A percentile compares a stretch with the other conserved stretches of the same genome.
These are phyloP conservation scores for Apostichopus californicus DNA, from an alignment of 35 echinoderm and acorn worm species.

Conservation along the genomic window DNA sequence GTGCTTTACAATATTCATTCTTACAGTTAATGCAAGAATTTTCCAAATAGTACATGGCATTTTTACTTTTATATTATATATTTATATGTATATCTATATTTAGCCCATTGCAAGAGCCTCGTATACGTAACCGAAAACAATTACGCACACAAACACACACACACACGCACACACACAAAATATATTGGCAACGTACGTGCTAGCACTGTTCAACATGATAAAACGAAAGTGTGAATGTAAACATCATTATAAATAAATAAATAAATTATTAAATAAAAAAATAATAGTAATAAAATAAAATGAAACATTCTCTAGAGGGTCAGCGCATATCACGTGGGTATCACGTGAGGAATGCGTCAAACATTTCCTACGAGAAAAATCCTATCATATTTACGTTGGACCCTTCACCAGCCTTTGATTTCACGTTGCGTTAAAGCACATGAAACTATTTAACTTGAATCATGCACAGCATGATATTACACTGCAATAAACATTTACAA, in stretches of 20 bases:
- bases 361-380: conserved; percentile 41
- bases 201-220: neutral
- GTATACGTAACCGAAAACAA: neutral
- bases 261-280: neutral
- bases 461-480: conserved; percentile 37
- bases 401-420: conserved; percentile 49
- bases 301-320: conserved; percentile 44
- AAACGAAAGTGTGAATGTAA: conserved; percentile 4
- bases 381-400: conserved; percentile 43
- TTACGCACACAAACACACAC: neutral
- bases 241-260: neutral
- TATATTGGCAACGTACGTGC: neutral
- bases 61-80: neutral
- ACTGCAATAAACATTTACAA: conserved; percentile 5
- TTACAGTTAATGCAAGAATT: neutral
- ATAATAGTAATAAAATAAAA: neutral
- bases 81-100: neutral
- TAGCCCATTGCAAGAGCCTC: neutral
- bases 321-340: conserved; percentile 35
- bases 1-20: conserved; percentile 1
- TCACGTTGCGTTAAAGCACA: conserved; percentile 37
- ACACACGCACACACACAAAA: neutral
- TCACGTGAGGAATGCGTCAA: conserved; percentile 41
- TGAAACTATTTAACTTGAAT: conserved; percentile 28
- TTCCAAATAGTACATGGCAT: neutral